phyloP scores from a whole-genome alignment of 2,888 invertebrate species.

The Tholera decimalis region DNA sequence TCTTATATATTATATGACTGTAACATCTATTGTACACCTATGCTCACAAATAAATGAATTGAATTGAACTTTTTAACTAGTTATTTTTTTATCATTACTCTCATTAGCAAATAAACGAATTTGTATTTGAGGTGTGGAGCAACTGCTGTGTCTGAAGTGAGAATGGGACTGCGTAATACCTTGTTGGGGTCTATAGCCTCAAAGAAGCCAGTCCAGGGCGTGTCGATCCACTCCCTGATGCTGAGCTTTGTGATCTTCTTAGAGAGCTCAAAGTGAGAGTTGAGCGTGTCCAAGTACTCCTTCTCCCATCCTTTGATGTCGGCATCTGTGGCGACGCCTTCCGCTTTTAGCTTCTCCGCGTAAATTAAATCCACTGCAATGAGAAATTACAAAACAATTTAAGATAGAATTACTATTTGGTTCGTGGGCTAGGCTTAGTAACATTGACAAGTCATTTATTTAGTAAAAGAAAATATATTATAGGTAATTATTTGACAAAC shows the following conservation, averaged over 20 bases:
- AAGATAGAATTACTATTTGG: neutral
- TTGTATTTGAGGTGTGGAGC: too few relatives aligned
- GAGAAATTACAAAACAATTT: constrained; percentile 1
- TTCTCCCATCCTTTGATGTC: constrained; percentile 92
- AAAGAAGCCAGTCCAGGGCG: constrained; percentile 98
- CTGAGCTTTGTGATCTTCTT: constrained; percentile 87
- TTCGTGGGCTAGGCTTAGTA: neutral
- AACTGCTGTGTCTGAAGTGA: too few relatives aligned
- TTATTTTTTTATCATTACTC: too few relatives aligned
- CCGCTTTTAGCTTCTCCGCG: constrained; percentile 93
- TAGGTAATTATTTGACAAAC: too few relatives aligned
- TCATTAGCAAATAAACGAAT: too few relatives aligned
- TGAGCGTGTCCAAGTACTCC: constrained; percentile 85
- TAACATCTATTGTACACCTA: too few relatives aligned
- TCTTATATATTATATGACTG: too few relatives aligned
- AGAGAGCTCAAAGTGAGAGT: constrained; percentile 85
- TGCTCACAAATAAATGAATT: too few relatives aligned
- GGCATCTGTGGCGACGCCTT: constrained; percentile 93
- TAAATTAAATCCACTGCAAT: constrained; percentile 93
- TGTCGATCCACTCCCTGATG: constrained; percentile 98
- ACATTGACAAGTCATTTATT: too few relatives aligned
- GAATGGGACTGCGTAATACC: constrained; percentile 72
- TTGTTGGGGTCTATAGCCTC: constrained; percentile 95
- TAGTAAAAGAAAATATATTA: too few relatives aligned
- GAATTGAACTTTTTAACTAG: too few relatives aligned